A percentile compares a stretch with the other conserved stretches of the same genome.
Evolutionary conservation across 2,888 invertebrate genomes (phyloP).

Genomic region (Hermaeophaga mercurialis): DNA sequence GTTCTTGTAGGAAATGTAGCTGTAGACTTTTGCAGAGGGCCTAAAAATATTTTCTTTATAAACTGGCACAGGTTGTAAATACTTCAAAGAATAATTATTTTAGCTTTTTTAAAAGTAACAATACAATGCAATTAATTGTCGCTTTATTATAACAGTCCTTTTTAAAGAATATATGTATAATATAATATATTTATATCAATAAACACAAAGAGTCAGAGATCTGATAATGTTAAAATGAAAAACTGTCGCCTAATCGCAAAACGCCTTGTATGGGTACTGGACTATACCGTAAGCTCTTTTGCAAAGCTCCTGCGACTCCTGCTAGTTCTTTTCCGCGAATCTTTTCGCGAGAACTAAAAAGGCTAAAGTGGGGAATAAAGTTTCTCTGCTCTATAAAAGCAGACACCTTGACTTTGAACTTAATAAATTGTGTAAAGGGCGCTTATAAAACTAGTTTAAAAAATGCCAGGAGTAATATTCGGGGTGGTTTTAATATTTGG

Average conservation of each 20-base stretch:
- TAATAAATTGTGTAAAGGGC: conserved; percentile 42
- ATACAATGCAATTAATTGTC: no score
- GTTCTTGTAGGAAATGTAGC: no score
- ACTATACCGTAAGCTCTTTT: neutral
- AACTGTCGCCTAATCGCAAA: neutral
- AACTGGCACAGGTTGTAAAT: no score
- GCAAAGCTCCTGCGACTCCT: conserved; percentile 6
- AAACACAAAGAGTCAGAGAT: no score
- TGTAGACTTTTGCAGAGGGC: no score
- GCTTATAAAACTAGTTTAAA: conserved; percentile 30
- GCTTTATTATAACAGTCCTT: no score
- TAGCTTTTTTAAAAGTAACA: no score
- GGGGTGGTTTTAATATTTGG: neutral
- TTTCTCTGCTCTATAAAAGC: conserved; percentile 32
- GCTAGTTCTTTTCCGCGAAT: neutral
- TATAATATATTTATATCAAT: no score
- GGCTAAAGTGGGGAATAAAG: conserved; percentile 8
- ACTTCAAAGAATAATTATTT: no score
- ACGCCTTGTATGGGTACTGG: conserved; percentile 1
- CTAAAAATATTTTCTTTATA: no score
- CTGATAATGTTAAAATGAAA: no score
- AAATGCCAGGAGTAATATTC: conserved; percentile 5
- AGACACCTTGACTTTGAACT: conserved; percentile 46
- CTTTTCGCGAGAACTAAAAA: conserved; percentile 9
- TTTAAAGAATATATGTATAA: no score